phyloP scores from a whole-genome alignment of 2,888 invertebrate species.

The Brenthis daphne region DNA sequence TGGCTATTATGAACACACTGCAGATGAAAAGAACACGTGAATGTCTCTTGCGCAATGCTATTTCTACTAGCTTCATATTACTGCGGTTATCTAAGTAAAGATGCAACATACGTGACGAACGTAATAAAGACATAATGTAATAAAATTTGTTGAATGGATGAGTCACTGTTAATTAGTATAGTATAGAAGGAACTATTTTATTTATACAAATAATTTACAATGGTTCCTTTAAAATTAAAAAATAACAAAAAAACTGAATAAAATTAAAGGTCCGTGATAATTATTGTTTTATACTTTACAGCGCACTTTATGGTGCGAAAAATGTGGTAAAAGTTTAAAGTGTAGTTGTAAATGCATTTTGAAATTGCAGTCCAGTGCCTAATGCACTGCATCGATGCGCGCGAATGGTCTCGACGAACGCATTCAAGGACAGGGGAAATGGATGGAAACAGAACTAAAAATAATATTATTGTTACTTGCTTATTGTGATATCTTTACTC shows the following conservation, averaged over 20 bases:
- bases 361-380: constrained; percentile 64
- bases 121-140: constrained; percentile 35
- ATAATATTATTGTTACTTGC: constrained; percentile 42
- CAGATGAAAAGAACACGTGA: neutral
- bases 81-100: constrained; percentile 36
- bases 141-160: constrained; percentile 31
- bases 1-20: neutral
- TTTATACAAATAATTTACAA: neutral
- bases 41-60: constrained; percentile 15
- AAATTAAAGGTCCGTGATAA: too few species aligned
- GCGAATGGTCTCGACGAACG: constrained; percentile 53
- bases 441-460: constrained; percentile 48
- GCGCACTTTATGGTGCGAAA: too few species aligned
- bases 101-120: constrained; percentile 37
- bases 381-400: constrained; percentile 65
- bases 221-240: too few species aligned
- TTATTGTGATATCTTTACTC: neutral
- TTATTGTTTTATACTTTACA: too few species aligned
- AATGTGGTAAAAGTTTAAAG: neutral
- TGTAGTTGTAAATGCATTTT: constrained; percentile 49
- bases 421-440: constrained; percentile 74
- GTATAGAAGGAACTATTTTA: neutral
- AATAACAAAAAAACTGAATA: too few species aligned
- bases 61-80: constrained; percentile 25
- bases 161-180: constrained; percentile 34